A percentile compares a stretch with the other conserved stretches of the same genome.
phyloP scores from a whole-genome alignment of 2,113 vertebrate species.

The Grammomys surdaster region DNA sequence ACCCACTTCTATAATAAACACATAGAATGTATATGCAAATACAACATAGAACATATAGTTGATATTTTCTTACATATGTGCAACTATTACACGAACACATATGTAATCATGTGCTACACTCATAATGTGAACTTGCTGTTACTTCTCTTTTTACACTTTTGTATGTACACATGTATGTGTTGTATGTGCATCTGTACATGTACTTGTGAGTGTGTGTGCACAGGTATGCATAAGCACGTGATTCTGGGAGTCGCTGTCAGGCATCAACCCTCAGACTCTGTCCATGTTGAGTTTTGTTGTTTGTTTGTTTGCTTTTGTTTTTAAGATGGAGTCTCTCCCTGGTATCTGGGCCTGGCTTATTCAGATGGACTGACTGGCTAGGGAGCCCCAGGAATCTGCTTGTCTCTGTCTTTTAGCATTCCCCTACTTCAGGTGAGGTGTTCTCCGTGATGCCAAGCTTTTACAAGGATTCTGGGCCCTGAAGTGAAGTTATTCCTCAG shows the following conservation, averaged over 20 bases:
- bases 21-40: neutral
- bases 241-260: neutral
- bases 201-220: too few species aligned
- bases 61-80: neutral
- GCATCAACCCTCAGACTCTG: neutral
- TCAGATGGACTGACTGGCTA: neutral
- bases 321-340: neutral
- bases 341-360: neutral
- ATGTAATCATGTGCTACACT: neutral
- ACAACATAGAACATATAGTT: neutral
- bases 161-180: neutral
- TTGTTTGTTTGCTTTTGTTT: neutral
- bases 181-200: neutral
- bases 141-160: neutral
- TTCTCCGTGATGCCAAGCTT: neutral
- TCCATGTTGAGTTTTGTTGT: neutral
- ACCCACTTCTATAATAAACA: neutral
- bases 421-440: too few species aligned
- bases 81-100: neutral
- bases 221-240: neutral
- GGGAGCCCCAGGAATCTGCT: too few species aligned
- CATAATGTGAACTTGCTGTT: neutral
- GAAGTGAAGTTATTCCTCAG: neutral
- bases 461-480: neutral
- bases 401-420: too few species aligned